Evolutionary conservation across 2,113 vertebrate species (phyloP), one percentile per base, ranked within the genome.

Genomic region (Promerops cafer): DNA sequence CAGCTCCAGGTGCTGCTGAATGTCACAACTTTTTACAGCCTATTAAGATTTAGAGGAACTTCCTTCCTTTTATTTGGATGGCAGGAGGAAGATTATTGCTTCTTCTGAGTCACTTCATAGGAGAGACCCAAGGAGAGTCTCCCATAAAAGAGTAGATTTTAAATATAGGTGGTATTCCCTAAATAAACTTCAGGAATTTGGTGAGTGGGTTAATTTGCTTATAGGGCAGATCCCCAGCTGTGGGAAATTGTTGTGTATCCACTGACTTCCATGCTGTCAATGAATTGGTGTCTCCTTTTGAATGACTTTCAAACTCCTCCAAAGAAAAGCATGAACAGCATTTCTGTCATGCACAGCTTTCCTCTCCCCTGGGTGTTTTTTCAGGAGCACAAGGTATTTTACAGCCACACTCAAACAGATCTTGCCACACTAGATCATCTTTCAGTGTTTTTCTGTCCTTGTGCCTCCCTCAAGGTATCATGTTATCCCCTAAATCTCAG

Each of bases 1-100:
- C 94, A 86, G 45, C 50, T 94, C 49, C 71, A 42, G 54, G 44
- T 78, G 68, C 75, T 88, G 76, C 75, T 92, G 84, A 93, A 93
- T 83, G 79, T 96, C 94, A 90, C 82, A 63, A 31, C n/a, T 89
- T 91, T 96, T 96, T 94, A 93, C 54, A 72, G 14, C 30, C 63
- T 60, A 13, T 91, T 91, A 72, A 90, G 79, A 71, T 91, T 92
- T 83, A 95, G 54, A 94, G 87, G 70, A 76, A 44, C 45, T 94
- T 85, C 54, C 37, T 83, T 61, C 59, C 64, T 82, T 90, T 94
- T 78, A 82, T 96, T 66, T 84, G 66, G 49, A 49, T 20, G 6
- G 15, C 37, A 60, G 45, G 59, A 93, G 77, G 50, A 87, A 74
- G 61, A n/a, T 82, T 74, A 79, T 94, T 64, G 42, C 81, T 53